Percentiles rank a stretch among this genome's conserved stretches.
Conservation (phyloP, 1,140 invertebrate genomes). For the Cyrtorhinus lividipennis region DNA sequence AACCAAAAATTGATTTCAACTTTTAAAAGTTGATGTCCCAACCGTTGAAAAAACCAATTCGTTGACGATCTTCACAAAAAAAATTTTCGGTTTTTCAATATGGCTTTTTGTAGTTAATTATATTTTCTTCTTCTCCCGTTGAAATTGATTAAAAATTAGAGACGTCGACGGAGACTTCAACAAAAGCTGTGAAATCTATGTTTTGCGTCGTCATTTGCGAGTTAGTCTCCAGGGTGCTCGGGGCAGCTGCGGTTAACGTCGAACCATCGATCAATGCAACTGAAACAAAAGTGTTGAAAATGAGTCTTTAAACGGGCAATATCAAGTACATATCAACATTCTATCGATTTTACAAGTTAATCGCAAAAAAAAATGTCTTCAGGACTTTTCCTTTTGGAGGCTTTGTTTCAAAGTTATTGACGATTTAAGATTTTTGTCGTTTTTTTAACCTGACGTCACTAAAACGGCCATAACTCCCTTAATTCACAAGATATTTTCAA, state of each 20-base stretch:
- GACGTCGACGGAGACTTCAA: background rate
- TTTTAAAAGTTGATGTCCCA: background rate
- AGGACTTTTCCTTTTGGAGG: too few species aligned
- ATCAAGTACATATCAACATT: too few species aligned
- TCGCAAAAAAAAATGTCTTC: too few species aligned
- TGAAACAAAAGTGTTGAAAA: constrained; percentile 34
- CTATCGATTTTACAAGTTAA: too few species aligned
- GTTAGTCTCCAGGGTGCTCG: constrained; percentile 82
- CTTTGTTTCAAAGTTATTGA: too few species aligned
- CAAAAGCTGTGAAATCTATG: background rate
- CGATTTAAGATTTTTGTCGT: too few species aligned
- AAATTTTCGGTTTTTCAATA: background rate
- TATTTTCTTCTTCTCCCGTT: background rate
- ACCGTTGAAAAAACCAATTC: too few species aligned
- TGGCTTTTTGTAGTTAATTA: background rate
- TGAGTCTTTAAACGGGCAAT: too few species aligned
- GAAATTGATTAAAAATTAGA: background rate
- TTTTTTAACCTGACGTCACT: too few species aligned
- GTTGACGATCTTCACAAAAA: too few species aligned
- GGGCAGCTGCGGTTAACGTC: constrained; percentile 93
- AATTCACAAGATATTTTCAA: too few species aligned
- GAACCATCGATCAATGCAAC: constrained; percentile 95
- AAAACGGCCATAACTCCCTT: too few species aligned
- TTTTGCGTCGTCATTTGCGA: background rate
- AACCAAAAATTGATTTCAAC: background rate